A percentile compares a stretch with the other conserved stretches of the same genome.
Evolutionary conservation across 1,140 invertebrate species (phyloP).

Genomic region (Cyclargus thomasi): DNA sequence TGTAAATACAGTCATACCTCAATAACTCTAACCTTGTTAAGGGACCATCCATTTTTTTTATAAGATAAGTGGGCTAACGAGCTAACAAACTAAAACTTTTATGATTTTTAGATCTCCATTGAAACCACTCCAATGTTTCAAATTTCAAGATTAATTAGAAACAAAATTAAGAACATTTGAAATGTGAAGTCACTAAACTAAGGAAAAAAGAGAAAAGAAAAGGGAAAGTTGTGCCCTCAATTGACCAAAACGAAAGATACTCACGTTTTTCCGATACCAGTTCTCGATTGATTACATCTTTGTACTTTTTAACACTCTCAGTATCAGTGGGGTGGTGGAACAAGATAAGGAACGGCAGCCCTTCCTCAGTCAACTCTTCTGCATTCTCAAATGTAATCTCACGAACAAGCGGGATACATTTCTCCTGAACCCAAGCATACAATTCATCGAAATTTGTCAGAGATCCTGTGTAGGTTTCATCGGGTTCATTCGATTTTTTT

Average conservation of each 20-base stretch:
- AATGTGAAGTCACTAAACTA: no score
- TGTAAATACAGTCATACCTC: no score
- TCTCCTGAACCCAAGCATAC: slow-evolving; percentile 90
- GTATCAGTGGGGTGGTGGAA: slow-evolving; percentile 94
- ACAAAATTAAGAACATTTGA: no score
- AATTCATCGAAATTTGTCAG: slow-evolving; percentile 85
- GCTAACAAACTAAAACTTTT: no score
- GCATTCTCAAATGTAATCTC: slow-evolving; percentile 99
- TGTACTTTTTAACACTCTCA: slow-evolving; percentile 90
- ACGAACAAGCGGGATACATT: slow-evolving; percentile 90
- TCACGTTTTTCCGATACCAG: slow-evolving; percentile 94
- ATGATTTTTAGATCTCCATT: no score
- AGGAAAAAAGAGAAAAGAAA: no score
- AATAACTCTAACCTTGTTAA: no score
- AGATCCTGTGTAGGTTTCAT: slow-evolving; percentile 87
- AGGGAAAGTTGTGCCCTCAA: no score
- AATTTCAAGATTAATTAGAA: no score
- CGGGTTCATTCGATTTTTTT: slow-evolving; percentile 84
- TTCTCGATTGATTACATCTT: slow-evolving; percentile 86
- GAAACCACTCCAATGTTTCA: no score
- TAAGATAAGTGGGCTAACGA: no score
- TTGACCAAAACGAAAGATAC: slow-evolving; percentile 42
- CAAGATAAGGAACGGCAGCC: slow-evolving; percentile 98
- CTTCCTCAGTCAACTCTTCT: slow-evolving; percentile 99
- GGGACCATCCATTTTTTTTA: no score